A percentile compares a stretch with the other conserved stretches of the same genome.
Conservation (phyloP, 2,113 vertebrate species). For the Brienomyrus longianalis region DNA sequence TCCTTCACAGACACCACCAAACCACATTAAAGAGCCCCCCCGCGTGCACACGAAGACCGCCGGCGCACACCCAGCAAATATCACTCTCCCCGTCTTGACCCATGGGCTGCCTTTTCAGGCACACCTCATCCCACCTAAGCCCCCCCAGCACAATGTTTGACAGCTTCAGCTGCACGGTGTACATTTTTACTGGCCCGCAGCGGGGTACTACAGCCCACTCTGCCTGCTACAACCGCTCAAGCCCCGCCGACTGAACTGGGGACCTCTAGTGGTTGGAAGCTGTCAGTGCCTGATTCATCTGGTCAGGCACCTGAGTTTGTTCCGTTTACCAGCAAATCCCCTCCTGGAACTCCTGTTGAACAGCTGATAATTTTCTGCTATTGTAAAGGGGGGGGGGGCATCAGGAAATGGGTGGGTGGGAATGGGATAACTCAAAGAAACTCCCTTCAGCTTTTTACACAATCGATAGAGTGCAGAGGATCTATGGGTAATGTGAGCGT, state of each 20-base stretch:
- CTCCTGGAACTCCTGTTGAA: neutral
- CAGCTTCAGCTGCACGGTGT: neutral
- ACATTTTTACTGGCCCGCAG: neutral
- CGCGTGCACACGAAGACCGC: neutral
- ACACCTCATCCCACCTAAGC: neutral
- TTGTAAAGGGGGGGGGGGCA: neutral
- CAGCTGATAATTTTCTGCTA: neutral
- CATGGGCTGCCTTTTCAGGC: neutral
- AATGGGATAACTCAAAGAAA: neutral
- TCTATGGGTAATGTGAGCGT: neutral
- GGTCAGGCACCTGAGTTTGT: neutral
- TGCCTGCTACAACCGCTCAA: neutral
- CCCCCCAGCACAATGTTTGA: neutral
- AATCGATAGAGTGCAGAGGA: neutral
- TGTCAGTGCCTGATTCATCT: neutral
- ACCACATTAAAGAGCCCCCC: conserved; percentile 14
- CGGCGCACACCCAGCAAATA: neutral
- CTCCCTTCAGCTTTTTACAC: neutral
- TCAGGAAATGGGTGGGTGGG: neutral
- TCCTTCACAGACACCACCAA: conserved; percentile 33
- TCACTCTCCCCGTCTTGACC: neutral
- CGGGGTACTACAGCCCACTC: neutral
- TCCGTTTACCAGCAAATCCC: neutral
- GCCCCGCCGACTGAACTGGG: neutral
- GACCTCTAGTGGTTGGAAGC: neutral